A percentile compares a stretch with the other conserved stretches of the same genome.
These are phyloP conservation scores for Limonius californicus DNA, from an alignment of 1,140 invertebrate species.

Conservation along the genomic window DNA sequence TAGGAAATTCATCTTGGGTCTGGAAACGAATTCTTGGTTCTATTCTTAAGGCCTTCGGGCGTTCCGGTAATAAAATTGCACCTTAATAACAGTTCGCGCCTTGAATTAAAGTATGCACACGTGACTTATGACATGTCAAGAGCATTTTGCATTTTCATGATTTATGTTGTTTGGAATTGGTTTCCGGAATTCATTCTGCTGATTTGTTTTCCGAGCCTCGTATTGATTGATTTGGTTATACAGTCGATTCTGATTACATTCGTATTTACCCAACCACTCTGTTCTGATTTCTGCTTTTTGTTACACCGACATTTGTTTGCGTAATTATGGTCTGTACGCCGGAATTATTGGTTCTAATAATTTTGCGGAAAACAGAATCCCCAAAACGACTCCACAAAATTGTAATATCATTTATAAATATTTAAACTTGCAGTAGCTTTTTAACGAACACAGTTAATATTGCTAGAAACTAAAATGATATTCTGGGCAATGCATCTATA, in stretches of 20 bases:
- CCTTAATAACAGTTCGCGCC: conserved; percentile 22
- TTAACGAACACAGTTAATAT: no score
- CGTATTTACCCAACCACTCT: conserved; percentile 18
- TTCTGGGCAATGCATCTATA: no score
- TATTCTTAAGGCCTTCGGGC: conserved; percentile 3
- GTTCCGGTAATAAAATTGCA: conserved; percentile 16
- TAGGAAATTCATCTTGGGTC: conserved; percentile 2
- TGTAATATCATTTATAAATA: no score
- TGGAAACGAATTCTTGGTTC: conserved; percentile 5
- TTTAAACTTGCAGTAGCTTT: no score
- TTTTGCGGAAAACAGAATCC: background rate
- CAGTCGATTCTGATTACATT: conserved; percentile 20
- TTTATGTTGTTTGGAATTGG: conserved; percentile 41
- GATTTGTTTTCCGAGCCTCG: conserved; percentile 30
- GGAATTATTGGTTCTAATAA: background rate
- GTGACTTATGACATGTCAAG: conserved; percentile 35
- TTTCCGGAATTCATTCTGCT: conserved; percentile 36
- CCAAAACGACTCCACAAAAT: no score
- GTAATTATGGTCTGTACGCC: conserved; percentile 5
- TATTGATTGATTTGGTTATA: conserved; percentile 36
- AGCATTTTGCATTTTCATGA: conserved; percentile 36
- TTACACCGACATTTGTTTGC: conserved; percentile 3
- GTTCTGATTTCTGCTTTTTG: conserved; percentile 14
- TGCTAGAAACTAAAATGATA: no score
- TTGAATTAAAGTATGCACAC: conserved; percentile 34